phyloP scores from a whole-genome alignment of 2,888 invertebrate species.

The Euphydryas editha region DNA sequence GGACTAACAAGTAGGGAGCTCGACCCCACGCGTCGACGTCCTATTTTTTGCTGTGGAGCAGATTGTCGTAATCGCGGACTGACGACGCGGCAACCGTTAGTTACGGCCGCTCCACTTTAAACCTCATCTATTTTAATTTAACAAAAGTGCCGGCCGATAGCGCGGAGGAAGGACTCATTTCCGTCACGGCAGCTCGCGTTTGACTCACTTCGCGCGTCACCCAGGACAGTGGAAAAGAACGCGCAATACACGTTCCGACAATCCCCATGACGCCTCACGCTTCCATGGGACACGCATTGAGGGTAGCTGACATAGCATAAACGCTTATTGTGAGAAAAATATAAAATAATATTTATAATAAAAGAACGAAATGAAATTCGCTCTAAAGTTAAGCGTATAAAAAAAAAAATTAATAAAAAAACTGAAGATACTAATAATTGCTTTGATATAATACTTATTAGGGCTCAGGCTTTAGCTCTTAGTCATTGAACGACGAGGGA shows the following conservation, averaged over 20 bases:
- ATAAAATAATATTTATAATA: too few species aligned
- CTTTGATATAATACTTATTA: too few species aligned
- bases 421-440: too few species aligned
- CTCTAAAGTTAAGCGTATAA: too few species aligned
- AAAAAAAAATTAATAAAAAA: too few species aligned
- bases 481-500: too few species aligned
- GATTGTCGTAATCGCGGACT: conserved; percentile 67
- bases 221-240: conserved; percentile 28
- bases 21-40: conserved; percentile 69
- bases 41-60: conserved; percentile 63
- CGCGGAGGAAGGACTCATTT: conserved; percentile 80
- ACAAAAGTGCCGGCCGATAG: conserved; percentile 82
- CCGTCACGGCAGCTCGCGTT: conserved; percentile 63
- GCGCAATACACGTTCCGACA: conserved; percentile 17
- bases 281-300: background rate
- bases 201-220: conserved; percentile 49
- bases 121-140: conserved; percentile 83
- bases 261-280: conserved; percentile 25
- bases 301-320: background rate
- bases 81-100: conserved; percentile 76
- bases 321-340: too few species aligned
- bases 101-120: conserved; percentile 81
- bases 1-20: conserved; percentile 47
- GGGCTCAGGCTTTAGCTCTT: too few species aligned
- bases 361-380: too few species aligned